These are phyloP conservation scores for Julus scandinavius DNA, from an alignment of 2,888 invertebrate species.

Conservation along the genomic window DNA sequence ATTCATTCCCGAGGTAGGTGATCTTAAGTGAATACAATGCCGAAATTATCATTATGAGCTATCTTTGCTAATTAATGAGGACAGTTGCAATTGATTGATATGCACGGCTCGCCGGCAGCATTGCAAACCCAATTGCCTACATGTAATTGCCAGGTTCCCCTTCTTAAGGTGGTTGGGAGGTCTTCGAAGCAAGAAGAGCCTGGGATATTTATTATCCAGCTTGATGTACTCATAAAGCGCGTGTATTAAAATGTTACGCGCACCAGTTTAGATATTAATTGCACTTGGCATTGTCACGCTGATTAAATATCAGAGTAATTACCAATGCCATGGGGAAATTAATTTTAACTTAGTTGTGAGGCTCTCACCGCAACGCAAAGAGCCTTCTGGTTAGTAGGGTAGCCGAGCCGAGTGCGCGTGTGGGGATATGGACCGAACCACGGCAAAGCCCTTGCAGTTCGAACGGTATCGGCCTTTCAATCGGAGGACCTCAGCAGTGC, in stretches of 20 bases:
- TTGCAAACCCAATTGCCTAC: neutral
- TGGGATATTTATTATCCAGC: neutral
- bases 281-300: constrained; percentile 36
- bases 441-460: neutral
- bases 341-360: constrained; percentile 15
- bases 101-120: neutral
- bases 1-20: neutral
- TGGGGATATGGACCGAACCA: neutral
- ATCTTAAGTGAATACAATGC: neutral
- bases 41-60: neutral
- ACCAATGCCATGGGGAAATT: constrained; percentile 43
- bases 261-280: constrained; percentile 23
- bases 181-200: neutral
- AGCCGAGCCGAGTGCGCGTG: neutral
- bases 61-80: constrained; percentile 14
- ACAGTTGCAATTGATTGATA: constrained; percentile 2
- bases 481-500: neutral
- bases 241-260: neutral
- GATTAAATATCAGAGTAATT: constrained; percentile 37
- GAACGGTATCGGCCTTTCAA: neutral
- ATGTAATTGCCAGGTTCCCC: neutral
- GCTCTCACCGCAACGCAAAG: neutral
- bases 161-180: neutral
- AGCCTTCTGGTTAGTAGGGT: neutral
- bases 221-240: constrained; percentile 30